Percentiles rank a stretch among this genome's conserved stretches.
phyloP scores from a whole-genome alignment of 2,797 vertebrate species.

The Tolypeutes matacus region DNA sequence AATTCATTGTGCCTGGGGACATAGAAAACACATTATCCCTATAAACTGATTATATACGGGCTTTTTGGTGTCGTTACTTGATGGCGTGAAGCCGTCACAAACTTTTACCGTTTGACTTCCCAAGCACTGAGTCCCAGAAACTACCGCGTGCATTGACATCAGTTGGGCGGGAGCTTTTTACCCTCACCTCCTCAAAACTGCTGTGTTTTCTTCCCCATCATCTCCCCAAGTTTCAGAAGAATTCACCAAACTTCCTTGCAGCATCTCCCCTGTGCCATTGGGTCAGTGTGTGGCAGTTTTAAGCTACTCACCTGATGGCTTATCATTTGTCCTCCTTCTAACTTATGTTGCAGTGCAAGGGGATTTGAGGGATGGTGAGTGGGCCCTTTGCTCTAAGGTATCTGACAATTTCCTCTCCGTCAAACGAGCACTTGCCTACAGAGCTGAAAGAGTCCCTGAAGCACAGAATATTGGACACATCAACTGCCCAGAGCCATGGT shows the following conservation, averaged over 20 bases:
- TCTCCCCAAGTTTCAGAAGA: conserved; percentile 9
- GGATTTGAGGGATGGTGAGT: not conserved
- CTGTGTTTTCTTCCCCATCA: not conserved
- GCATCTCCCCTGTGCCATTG: not conserved
- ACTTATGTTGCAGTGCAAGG: not conserved
- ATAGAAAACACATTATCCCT: not conserved
- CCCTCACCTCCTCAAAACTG: not conserved
- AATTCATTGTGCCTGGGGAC: not conserved
- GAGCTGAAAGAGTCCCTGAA: not conserved
- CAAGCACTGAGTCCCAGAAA: not conserved
- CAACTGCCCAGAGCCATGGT: not conserved
- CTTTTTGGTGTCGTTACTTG: not conserved
- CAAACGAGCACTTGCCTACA: not conserved
- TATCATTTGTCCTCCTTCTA: not conserved
- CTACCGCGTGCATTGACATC: not conserved
- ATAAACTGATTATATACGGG: not conserved
- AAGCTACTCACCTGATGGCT: not conserved
- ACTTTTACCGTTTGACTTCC: not conserved
- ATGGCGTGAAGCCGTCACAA: not conserved
- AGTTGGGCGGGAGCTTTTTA: not conserved
- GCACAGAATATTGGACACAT: not conserved
- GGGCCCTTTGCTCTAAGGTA: not conserved
- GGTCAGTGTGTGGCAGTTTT: not conserved
- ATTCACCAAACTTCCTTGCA: not conserved
- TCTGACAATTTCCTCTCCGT: conserved; percentile 34